Base-by-base conservation (phyloP, 1,140 invertebrate genomes). In the Saxidomus purpurata region DNA sequence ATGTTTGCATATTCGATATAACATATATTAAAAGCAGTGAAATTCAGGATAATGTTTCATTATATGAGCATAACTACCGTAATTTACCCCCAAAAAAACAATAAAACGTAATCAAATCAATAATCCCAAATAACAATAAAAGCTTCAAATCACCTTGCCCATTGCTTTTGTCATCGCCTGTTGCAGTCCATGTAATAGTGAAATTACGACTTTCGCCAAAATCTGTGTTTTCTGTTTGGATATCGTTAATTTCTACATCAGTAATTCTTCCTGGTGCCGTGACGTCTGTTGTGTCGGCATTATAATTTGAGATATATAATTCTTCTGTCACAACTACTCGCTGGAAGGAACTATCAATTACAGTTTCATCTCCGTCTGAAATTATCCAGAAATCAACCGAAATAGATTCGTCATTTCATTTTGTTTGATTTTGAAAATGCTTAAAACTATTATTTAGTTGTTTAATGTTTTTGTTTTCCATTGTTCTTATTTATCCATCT, bases 141-240 rank as follows among this genome's bases (percentile, higher is more conserved):
- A 47, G 74, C 67, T 61, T 52, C 49, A 40, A 55, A 15, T 11
- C 22, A 85, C 82, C 82, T 52, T 71, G 61, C 3, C 82, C 82
- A 15, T 49, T 31, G 67, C 69, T 67, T 43, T n/a, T 71, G 47
- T 85, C 82, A 34, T 71, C 63, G 15, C 82, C 82, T 8, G 38
- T 67, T 49, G 82, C 82, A 13, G 82, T 85, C 82, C 82, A 85
- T 15, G 82, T 28, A 2, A 85, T 31, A 8, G 82, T 85, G 15
- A 67, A 85, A 22, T 80, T 80, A 2, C 77, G n/a, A 22, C 40
- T 80, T 55, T 80, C 77, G 8, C 77, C 77, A 55, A 49, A 0
- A 25, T 25, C 4, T 17, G 47, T 31, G 17, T 9, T 59, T 34
- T 8, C 34, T 11, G 77, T 31, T 31, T 80, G 1, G 28, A 80